Conservation (phyloP, 2,113 vertebrate species). For the Notothenia rossii region DNA sequence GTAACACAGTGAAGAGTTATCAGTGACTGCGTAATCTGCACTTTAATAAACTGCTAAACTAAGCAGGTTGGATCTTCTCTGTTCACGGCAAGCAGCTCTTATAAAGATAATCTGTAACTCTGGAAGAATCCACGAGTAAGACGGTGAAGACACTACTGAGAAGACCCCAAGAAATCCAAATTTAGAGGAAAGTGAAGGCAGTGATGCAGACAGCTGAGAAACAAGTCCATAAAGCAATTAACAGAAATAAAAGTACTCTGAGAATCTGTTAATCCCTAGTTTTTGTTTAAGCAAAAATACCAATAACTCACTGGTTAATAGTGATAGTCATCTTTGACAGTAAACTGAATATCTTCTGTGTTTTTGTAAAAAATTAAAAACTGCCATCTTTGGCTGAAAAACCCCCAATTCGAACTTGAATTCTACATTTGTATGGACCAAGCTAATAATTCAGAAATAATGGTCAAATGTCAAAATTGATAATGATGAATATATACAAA, state of each 20-base stretch:
- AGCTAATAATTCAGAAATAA: neutral
- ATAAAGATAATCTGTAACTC: too few relatives aligned
- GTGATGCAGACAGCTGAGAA: constrained; percentile 2
- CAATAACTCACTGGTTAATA: neutral
- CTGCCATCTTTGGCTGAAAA: neutral
- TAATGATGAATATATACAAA: neutral
- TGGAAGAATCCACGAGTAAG: too few relatives aligned
- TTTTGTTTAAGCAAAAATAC: neutral
- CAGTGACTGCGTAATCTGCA: too few relatives aligned
- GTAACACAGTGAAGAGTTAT: too few relatives aligned
- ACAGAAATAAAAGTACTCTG: neutral
- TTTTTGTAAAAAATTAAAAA: neutral
- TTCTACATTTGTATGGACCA: too few relatives aligned
- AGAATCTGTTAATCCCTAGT: neutral
- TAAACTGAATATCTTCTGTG: neutral
- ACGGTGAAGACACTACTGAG: too few relatives aligned
- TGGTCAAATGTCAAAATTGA: neutral
- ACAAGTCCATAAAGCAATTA: neutral
- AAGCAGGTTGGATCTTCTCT: too few relatives aligned
- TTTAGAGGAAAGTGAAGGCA: constrained; percentile 29
- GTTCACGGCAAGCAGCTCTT: too few relatives aligned
- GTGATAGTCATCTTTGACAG: neutral
- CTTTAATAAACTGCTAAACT: too few relatives aligned
- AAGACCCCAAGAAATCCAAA: too few relatives aligned
- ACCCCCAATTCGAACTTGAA: too few relatives aligned